Evolutionary conservation across 2,888 invertebrate species (phyloP).

Genomic region (Ommatoiulus sabulosus): DNA sequence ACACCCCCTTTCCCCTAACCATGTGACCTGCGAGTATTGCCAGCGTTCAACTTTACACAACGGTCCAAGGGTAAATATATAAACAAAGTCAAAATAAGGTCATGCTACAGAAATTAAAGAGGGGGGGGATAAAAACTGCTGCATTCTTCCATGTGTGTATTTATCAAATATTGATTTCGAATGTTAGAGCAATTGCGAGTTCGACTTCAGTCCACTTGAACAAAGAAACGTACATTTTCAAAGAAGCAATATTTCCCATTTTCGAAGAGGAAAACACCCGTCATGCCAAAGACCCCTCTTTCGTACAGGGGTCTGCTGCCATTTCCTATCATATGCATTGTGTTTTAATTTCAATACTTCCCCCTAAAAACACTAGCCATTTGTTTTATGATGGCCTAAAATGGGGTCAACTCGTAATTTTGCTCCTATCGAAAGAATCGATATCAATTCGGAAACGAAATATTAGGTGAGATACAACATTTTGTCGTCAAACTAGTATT

Average conservation of each 20-base stretch:
- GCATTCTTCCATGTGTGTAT: constrained; percentile 40
- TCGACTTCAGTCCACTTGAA: constrained; percentile 31
- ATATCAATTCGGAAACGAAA: constrained; percentile 28
- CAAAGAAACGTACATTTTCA: constrained; percentile 24
- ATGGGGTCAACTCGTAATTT: constrained; percentile 23
- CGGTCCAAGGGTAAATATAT: constrained; percentile 39
- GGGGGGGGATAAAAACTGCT: constrained; percentile 17
- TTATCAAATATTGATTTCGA: constrained; percentile 40
- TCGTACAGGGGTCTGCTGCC: background rate
- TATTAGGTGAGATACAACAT: background rate
- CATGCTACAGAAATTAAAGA: constrained; percentile 35
- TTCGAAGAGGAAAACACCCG: constrained; percentile 26
- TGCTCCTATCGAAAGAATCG: background rate
- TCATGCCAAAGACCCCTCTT: constrained; percentile 3
- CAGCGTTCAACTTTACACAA: constrained; percentile 38
- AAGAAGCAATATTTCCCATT: background rate
- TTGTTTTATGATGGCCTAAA: background rate
- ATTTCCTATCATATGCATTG: constrained; percentile 23
- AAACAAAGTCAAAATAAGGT: constrained; percentile 30
- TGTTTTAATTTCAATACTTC: constrained; percentile 18
- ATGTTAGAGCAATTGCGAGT: constrained; percentile 24
- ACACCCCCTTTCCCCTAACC: constrained; percentile 43
- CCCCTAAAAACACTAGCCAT: constrained; percentile 9
- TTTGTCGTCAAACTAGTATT: background rate
- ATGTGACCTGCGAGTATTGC: background rate